Evolutionary conservation across 2,888 invertebrate species (phyloP).

Genomic region (Stenotaenia linearis): DNA sequence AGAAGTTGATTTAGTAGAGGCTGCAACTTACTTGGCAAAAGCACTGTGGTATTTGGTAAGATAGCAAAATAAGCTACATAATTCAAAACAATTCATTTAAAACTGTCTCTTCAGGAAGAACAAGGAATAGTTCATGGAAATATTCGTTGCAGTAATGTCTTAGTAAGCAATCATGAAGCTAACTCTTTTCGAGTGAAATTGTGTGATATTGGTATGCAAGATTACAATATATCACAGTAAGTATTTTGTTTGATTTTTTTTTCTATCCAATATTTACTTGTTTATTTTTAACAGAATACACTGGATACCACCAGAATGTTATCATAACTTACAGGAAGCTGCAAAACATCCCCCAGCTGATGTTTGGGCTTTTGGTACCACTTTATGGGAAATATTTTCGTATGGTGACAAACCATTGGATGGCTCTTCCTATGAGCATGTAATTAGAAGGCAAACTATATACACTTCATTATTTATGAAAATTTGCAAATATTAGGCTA

Average conservation of each 20-base stretch:
- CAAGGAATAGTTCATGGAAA: conserved; percentile 76
- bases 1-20: conserved; percentile 69
- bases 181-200: conserved; percentile 69
- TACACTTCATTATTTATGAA: too few species aligned
- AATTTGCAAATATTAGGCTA: too few species aligned
- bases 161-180: conserved; percentile 68
- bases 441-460: too few species aligned
- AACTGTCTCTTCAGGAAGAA: too few species aligned
- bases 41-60: conserved; percentile 78
- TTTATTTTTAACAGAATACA: conserved; percentile 58
- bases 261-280: too few species aligned
- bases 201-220: conserved; percentile 71
- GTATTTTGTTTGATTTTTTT: conserved; percentile 41
- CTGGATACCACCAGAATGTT: conserved; percentile 84
- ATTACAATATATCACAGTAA: conserved; percentile 62
- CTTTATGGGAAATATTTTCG: conserved; percentile 86
- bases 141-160: conserved; percentile 72
- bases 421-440: too few species aligned
- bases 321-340: conserved; percentile 44
- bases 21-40: conserved; percentile 71
- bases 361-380: conserved; percentile 87
- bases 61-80: background rate
- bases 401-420: conserved; percentile 57
- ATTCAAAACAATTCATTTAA: too few species aligned
- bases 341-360: conserved; percentile 57